phyloP scores from a whole-genome alignment of 2,888 invertebrate species.

The Phyllotreta cruciferae region DNA sequence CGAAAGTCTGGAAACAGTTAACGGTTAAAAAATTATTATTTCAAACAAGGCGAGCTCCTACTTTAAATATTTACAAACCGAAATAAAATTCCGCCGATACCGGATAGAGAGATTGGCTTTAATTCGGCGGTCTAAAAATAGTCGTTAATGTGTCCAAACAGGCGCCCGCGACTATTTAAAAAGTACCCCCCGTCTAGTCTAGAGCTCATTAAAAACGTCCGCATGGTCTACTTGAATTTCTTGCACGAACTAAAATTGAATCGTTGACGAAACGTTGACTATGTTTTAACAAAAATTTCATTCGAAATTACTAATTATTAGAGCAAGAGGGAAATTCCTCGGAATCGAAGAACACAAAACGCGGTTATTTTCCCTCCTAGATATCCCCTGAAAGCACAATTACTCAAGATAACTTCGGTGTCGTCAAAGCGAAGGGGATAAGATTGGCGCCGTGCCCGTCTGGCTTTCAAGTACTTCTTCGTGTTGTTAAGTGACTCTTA shows the following conservation, averaged over 20 bases:
- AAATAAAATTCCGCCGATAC: constrained; percentile 15
- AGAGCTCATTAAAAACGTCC: constrained; percentile 27
- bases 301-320: too few relatives aligned
- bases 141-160: constrained; percentile 29
- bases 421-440: constrained; percentile 29
- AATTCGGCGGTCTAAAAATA: constrained; percentile 34
- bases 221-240: constrained; percentile 18
- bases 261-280: too few relatives aligned
- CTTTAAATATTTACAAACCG: constrained; percentile 14
- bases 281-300: too few relatives aligned
- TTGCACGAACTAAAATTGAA: not conserved
- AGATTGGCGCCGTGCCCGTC: constrained; percentile 52
- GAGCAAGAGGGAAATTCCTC: too few relatives aligned
- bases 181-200: constrained; percentile 37
- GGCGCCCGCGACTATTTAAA: constrained; percentile 37
- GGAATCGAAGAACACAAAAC: not conserved
- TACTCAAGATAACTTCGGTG: constrained; percentile 24
- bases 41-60: too few relatives aligned
- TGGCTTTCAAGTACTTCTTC: constrained; percentile 52
- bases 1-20: not conserved
- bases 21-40: too few relatives aligned
- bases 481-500: constrained; percentile 54
- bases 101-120: constrained; percentile 21
- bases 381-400: constrained; percentile 18
- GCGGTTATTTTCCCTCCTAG: not conserved